Percentiles rank a stretch among this genome's conserved stretches.
These are phyloP conservation scores for Diglossa cyanea DNA, from an alignment of 2,797 vertebrate species.

Conservation along the genomic window DNA sequence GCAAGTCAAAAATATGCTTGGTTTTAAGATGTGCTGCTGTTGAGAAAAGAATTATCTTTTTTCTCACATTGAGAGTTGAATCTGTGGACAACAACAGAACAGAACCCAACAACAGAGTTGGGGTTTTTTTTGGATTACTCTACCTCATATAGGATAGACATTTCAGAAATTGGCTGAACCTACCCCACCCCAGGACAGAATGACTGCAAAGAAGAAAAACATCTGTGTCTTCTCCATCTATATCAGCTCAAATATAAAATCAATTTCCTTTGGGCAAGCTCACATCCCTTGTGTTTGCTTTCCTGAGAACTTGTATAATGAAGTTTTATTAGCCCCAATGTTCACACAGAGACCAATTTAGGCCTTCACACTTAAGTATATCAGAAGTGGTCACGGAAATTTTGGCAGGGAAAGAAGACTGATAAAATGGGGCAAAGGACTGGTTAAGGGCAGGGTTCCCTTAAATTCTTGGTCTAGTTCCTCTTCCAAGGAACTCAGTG, in stretches of 20 bases:
- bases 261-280: neutral
- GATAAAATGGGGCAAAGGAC: neutral
- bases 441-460: neutral
- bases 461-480: neutral
- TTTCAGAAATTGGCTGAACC: neutral
- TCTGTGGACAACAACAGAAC: neutral
- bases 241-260: conserved; percentile 9
- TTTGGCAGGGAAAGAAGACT: neutral
- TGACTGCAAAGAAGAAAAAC: neutral
- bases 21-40: neutral
- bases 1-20: neutral
- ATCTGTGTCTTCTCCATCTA: neutral
- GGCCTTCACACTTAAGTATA: neutral
- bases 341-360: neutral
- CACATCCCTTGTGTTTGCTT: neutral
- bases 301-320: neutral
- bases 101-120: neutral
- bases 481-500: neutral
- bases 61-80: neutral
- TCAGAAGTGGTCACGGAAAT: neutral
- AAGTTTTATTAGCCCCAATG: conserved; percentile 5
- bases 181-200: neutral
- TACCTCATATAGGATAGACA: neutral
- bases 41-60: neutral
- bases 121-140: neutral